These are phyloP conservation scores for Eupeodes luniger DNA, from an alignment of 2,888 invertebrate species.

Conservation along the genomic window DNA sequence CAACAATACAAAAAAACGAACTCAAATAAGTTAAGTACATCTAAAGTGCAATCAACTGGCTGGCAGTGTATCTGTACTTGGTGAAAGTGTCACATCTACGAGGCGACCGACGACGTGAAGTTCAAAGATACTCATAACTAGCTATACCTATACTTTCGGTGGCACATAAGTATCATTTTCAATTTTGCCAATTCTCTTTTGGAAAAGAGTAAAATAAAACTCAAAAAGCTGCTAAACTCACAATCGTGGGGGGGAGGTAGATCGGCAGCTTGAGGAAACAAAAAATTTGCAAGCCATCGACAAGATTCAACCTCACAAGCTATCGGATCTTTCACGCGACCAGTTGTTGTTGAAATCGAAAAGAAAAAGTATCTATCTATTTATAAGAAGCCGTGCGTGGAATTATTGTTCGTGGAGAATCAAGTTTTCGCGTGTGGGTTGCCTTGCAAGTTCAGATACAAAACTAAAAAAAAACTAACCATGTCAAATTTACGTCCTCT, in stretches of 20 bases:
- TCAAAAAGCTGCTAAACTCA: background rate
- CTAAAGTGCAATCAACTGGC: constrained; percentile 24
- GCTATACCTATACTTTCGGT: background rate
- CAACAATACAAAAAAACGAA: background rate
- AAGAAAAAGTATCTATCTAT: background rate
- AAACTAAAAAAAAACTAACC: background rate
- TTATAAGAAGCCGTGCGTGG: background rate
- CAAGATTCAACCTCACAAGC: constrained; percentile 1
- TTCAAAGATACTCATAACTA: background rate
- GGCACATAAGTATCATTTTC: background rate
- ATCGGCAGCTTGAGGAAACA: background rate
- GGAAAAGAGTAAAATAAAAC: constrained; percentile 9
- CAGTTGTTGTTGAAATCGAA: constrained; percentile 14
- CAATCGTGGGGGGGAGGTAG: background rate
- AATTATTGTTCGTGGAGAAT: background rate
- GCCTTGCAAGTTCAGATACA: background rate
- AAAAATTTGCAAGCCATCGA: constrained; percentile 7
- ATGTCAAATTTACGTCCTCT: constrained; percentile 82
- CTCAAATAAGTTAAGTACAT: constrained; percentile 9
- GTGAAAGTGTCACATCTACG: constrained; percentile 39
- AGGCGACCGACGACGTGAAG: background rate
- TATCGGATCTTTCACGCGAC: constrained; percentile 20
- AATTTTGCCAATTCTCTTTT: constrained; percentile 26
- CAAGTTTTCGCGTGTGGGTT: constrained; percentile 8
- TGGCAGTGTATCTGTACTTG: constrained; percentile 32